phyloP scores from a whole-genome alignment of 2,797 vertebrate genomes.

The Otus scops region DNA sequence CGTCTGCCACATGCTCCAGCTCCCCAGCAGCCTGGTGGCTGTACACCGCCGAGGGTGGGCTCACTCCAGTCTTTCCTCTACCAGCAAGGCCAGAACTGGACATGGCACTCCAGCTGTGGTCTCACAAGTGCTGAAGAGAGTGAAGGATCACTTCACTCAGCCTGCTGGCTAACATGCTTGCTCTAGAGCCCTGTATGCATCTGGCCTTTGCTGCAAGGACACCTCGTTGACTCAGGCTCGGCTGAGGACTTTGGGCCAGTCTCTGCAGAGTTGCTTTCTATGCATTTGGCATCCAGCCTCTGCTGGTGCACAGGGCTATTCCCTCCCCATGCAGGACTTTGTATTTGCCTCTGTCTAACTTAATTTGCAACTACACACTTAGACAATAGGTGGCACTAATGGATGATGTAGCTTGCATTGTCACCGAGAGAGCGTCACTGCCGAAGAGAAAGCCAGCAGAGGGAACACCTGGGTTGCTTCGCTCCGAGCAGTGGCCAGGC shows the following conservation, averaged over 20 bases:
- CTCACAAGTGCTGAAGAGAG: not conserved
- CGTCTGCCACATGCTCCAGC: fast-evolving
- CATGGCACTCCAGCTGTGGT: too few species aligned
- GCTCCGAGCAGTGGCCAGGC: not conserved
- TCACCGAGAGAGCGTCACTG: not conserved
- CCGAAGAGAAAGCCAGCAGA: not conserved
- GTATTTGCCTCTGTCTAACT: not conserved
- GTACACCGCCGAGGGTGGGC: not conserved
- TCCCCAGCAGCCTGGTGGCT: not conserved
- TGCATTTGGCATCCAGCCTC: not conserved
- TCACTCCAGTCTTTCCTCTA: not conserved
- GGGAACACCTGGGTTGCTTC: not conserved
- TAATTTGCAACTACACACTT: not conserved
- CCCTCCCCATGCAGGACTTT: not conserved
- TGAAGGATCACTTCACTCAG: not conserved
- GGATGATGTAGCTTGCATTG: not conserved
- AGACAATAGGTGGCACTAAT: constrained; percentile 51
- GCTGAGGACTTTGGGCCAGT: not conserved
- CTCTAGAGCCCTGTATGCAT: fast-evolving
- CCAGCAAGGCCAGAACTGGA: not conserved
- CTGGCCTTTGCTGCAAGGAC: not conserved
- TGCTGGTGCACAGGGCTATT: fast-evolving
- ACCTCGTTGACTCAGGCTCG: not conserved
- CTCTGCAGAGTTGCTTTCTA: not conserved
- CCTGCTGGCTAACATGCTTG: not conserved